phyloP scores from a whole-genome alignment of 2,888 invertebrate species.

The Lasius platythorax region DNA sequence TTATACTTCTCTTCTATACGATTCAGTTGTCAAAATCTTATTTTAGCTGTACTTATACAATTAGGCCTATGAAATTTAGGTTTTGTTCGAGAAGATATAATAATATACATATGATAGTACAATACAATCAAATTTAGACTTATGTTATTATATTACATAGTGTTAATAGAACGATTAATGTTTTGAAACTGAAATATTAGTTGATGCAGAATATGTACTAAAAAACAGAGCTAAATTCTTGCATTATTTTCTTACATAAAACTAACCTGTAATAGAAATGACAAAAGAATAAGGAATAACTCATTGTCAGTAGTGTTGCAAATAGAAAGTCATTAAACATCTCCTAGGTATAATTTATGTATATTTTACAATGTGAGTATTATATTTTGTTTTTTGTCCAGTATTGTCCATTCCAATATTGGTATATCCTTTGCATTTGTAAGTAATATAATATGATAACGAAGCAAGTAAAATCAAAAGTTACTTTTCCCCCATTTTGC shows the following conservation, averaged over 20 bases:
- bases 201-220: conserved; percentile 20
- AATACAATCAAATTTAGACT: conserved; percentile 52
- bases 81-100: conserved; percentile 61
- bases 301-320: conserved; percentile 13
- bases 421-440: conserved; percentile 7
- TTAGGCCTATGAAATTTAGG: conserved; percentile 68
- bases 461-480: conserved; percentile 10
- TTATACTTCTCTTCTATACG: conserved; percentile 57
- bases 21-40: conserved; percentile 69
- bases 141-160: conserved; percentile 11
- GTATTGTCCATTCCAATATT: conserved; percentile 67
- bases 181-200: conserved; percentile 25
- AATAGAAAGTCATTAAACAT: conserved; percentile 28
- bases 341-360: conserved; percentile 17
- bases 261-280: neutral
- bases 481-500: conserved; percentile 26
- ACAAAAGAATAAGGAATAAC: conserved; percentile 11
- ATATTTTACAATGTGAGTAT: conserved; percentile 48
- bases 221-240: conserved; percentile 19
- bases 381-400: conserved; percentile 58
- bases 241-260: conserved; percentile 10
- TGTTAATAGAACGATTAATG: neutral
- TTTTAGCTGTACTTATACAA: conserved; percentile 73
- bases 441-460: conserved; percentile 22
- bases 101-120: conserved; percentile 36